These are phyloP conservation scores for Loripinus fragilis DNA, from an alignment of 2,888 invertebrate genomes.

Conservation along the genomic window DNA sequence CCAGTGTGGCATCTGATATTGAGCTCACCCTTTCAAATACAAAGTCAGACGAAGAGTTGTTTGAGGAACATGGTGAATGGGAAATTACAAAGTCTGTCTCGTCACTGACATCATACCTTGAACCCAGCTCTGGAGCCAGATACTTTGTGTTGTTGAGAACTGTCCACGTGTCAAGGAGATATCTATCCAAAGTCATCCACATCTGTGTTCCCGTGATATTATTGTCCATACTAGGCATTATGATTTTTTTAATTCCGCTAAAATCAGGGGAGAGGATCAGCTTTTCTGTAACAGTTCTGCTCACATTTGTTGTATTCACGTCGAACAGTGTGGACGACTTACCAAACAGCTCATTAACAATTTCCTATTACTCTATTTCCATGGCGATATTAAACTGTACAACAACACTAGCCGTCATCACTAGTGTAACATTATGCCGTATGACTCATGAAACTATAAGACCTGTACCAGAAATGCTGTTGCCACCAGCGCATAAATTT, in stretches of 20 bases:
- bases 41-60: background rate
- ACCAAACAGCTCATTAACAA: background rate
- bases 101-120: background rate
- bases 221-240: background rate
- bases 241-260: constrained; percentile 2
- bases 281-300: background rate
- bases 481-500: background rate
- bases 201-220: background rate
- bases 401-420: background rate
- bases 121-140: background rate
- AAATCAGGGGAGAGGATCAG: background rate
- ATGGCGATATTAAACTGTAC: background rate
- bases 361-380: background rate
- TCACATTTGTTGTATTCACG: background rate
- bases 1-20: background rate
- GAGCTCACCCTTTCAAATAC: background rate
- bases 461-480: background rate
- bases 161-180: background rate
- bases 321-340: background rate
- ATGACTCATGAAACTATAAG: background rate
- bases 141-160: background rate
- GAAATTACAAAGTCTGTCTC: background rate
- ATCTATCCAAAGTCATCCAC: background rate
- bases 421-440: background rate
- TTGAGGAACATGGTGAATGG: background rate